Evolutionary conservation across 1,140 invertebrate genomes (phyloP), one percentile per base, ranked within the genome.

Genomic region (Agrypnia vestita): DNA sequence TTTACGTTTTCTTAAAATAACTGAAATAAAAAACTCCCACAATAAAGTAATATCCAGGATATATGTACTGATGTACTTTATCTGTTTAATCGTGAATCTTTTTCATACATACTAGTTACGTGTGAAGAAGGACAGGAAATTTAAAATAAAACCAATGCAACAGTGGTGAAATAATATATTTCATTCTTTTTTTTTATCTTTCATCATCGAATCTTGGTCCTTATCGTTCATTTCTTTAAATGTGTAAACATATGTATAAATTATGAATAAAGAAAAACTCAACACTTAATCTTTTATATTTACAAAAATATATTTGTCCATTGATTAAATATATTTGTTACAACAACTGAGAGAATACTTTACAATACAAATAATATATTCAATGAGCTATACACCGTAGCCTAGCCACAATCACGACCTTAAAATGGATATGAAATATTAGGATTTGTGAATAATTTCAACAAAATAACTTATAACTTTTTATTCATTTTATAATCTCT

Each of bases 271-370:
- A 35, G 25, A 35, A 47, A 74, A 76, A 76, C 47, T 76, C 44
- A 76, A 76, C 56, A 76, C 55, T 55, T 55, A 49, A 43, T 76
- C 59, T 76, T 76, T 62, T 62, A 19, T 76, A 62, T 15, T 61
- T 61, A 76, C 73, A 49, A 59, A 76, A 19, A 62, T 76, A 76
- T 76, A 61, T 76, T 76, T 74, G 73, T 76, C 73, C 49, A 76
- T 76, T 12, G 0, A 44, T 76, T 76, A 62, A 76, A 76, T 62
- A 71, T 49, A 71, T 35, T 64, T 35, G 12, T 64, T 25, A 13
- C 9, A n/a, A 25, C 19, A 35, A 25, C 8, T 10, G 35, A 35
- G 10, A 43, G n/a, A 35, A 25, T 35, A 13, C 25, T 35, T 35
- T 64, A 64, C 35, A 64, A 64, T 64, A 64, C 61, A 64, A 61